These are phyloP conservation scores for Enteromius trimaculatus DNA, from an alignment of 2,797 vertebrate genomes.

Conservation along the genomic window DNA sequence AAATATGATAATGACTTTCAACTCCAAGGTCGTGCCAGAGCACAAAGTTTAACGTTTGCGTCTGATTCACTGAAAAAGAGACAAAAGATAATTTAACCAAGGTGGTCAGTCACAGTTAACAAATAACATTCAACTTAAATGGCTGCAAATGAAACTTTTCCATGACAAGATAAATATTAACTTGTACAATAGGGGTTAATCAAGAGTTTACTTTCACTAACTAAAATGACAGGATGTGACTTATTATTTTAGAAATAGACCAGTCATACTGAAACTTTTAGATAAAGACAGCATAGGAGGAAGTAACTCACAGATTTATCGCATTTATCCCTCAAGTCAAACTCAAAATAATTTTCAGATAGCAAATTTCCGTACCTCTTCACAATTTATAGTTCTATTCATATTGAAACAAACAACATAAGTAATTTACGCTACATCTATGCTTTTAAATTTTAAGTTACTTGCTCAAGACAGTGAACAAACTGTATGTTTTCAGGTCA, in stretches of 20 bases:
- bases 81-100: conserved; percentile 44
- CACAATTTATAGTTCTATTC: neutral
- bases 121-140: neutral
- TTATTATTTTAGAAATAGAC: neutral
- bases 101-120: neutral
- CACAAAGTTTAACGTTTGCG: conserved; percentile 51
- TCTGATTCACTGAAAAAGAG: conserved; percentile 70
- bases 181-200: neutral
- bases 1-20: conserved; percentile 58
- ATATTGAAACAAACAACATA: conserved; percentile 4
- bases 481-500: neutral
- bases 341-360: neutral
- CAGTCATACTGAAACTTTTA: conserved; percentile 4
- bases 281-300: neutral
- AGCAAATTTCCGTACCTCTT: neutral
- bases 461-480: neutral
- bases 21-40: conserved; percentile 47
- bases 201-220: neutral
- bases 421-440: neutral
- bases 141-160: neutral
- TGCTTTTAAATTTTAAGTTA: conserved; percentile 8
- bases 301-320: neutral
- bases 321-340: neutral
- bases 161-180: neutral
- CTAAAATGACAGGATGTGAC: neutral